Percentiles rank a stretch among this genome's conserved stretches.
Evolutionary conservation across 2,888 invertebrate species (phyloP).

Genomic region (Drosophila recens): DNA sequence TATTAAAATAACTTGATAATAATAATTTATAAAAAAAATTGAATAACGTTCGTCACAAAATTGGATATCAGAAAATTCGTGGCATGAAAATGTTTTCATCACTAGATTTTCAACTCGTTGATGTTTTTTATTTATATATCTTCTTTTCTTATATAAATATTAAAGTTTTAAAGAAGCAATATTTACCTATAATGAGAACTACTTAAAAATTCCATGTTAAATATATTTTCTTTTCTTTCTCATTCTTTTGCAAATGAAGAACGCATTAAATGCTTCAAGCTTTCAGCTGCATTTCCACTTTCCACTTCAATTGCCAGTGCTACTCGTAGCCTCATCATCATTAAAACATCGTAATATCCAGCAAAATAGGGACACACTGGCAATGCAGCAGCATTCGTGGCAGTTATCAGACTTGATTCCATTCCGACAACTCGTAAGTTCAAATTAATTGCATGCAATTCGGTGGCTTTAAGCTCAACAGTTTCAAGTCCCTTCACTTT

Average conservation of each 20-base stretch:
- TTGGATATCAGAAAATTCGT: too few relatives aligned
- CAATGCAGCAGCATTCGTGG: neutral
- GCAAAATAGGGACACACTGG: slow-evolving; percentile 1
- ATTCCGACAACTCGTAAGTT: slow-evolving; percentile 43
- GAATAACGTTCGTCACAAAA: too few relatives aligned
- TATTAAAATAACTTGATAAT: too few relatives aligned
- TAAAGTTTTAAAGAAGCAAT: too few relatives aligned
- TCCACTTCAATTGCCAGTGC: neutral
- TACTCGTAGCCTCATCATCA: slow-evolving; percentile 3
- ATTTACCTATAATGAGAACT: neutral
- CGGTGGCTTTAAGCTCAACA: slow-evolving; percentile 42
- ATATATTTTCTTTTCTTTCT: neutral
- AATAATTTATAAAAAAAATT: too few relatives aligned
- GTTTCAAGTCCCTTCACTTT: slow-evolving; percentile 51
- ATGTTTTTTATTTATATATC: too few relatives aligned
- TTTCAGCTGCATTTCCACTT: slow-evolving; percentile 7
- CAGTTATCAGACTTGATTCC: slow-evolving; percentile 19
- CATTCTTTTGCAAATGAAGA: too few relatives aligned
- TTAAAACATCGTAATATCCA: slow-evolving; percentile 38
- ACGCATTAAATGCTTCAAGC: neutral
- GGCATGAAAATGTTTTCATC: too few relatives aligned
- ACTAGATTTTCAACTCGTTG: too few relatives aligned
- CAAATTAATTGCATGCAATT: slow-evolving; percentile 74
- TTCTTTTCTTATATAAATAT: too few relatives aligned
- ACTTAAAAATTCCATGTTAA: neutral